A percentile compares a stretch with the other conserved stretches of the same genome.
Conservation (phyloP, 2,888 invertebrate species). For the Dione vanillae region DNA sequence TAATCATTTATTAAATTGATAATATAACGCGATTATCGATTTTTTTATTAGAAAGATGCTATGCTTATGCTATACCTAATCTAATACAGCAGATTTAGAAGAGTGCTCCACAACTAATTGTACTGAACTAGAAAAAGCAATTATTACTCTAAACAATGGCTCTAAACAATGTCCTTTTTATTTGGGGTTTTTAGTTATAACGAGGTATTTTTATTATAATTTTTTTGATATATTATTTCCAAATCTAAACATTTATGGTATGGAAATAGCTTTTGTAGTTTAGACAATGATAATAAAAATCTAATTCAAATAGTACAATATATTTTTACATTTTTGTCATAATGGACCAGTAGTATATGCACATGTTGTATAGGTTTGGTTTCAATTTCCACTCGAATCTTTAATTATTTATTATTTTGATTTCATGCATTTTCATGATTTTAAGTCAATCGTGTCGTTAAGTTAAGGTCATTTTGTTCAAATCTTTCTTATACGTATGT, state of each 20-base stretch:
- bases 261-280: constrained; percentile 19
- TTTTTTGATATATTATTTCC: neutral
- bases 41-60: neutral
- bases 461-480: too few relatives aligned
- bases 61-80: constrained; percentile 1
- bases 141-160: constrained; percentile 14
- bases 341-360: neutral
- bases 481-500: too few relatives aligned
- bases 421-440: too few relatives aligned
- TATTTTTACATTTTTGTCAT: neutral
- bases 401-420: neutral
- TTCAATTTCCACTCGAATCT: neutral
- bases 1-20: neutral
- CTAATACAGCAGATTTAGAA: constrained; percentile 7
- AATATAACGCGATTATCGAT: neutral
- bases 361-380: neutral
- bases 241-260: constrained; percentile 8
- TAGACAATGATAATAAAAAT: constrained; percentile 16
- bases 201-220: constrained; percentile 12
- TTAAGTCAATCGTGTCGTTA: too few relatives aligned
- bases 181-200: constrained; percentile 10
- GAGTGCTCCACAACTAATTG: constrained; percentile 13
- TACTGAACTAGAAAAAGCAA: constrained; percentile 5
- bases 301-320: neutral
- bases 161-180: constrained; percentile 16